phyloP scores from a whole-genome alignment of 2,113 vertebrate genomes.

The Epinephelus cyanopodus region DNA sequence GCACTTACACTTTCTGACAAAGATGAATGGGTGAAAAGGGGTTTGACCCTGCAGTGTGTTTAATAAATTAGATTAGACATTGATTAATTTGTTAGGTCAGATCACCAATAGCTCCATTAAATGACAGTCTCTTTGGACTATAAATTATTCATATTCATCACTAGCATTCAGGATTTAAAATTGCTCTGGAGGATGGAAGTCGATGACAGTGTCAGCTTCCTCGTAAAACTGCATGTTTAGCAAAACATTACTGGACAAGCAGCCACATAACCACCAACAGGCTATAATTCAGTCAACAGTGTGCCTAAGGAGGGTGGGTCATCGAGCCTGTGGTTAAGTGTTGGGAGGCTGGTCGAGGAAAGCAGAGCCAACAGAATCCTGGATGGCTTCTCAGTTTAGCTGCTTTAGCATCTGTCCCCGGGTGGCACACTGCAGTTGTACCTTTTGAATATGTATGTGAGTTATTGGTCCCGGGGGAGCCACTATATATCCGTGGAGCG shows the following conservation, averaged over 20 bases:
- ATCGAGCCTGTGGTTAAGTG: slow-evolving; percentile 46
- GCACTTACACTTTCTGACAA: slow-evolving; percentile 50
- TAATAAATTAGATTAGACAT: slow-evolving; percentile 73
- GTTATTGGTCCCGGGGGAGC: slow-evolving; percentile 80
- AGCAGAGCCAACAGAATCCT: slow-evolving; percentile 47
- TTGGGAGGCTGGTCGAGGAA: slow-evolving; percentile 16
- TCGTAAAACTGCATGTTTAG: slow-evolving; percentile 60
- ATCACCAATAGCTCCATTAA: slow-evolving; percentile 75
- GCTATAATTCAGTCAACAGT: slow-evolving; percentile 47
- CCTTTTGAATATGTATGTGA: slow-evolving; percentile 83
- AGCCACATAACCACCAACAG: slow-evolving; percentile 19
- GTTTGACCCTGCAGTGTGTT: slow-evolving; percentile 64
- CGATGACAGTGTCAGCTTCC: slow-evolving; percentile 53
- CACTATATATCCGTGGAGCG: slow-evolving; percentile 68
- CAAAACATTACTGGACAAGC: slow-evolving; percentile 57
- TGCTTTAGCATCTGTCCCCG: slow-evolving; percentile 70
- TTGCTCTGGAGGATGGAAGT: slow-evolving; percentile 44
- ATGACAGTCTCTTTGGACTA: slow-evolving; percentile 60
- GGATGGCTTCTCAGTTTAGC: slow-evolving; percentile 58
- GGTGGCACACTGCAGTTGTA: slow-evolving; percentile 65
- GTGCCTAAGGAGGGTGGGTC: slow-evolving; percentile 32
- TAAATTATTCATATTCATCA: slow-evolving; percentile 73
- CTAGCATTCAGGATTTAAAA: slow-evolving; percentile 49
- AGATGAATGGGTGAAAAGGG: slow-evolving; percentile 63
- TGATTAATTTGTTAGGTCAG: slow-evolving; percentile 71